Conservation (phyloP, 2,888 invertebrate species). For the Quadriops clusia region DNA sequence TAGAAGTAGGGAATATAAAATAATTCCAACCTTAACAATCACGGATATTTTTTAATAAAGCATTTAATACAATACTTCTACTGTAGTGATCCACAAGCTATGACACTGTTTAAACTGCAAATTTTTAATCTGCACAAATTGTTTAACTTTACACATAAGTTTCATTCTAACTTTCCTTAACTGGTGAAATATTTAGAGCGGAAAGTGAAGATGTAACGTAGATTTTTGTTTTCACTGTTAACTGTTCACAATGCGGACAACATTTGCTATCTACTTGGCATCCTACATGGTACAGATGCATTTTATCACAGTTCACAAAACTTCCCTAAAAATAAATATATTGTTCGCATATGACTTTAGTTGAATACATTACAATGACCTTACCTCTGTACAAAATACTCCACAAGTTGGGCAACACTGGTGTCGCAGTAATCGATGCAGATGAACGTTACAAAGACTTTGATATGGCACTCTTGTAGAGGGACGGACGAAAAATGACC, state of each 20-base stretch:
- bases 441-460: constrained; percentile 68
- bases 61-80: too few species aligned
- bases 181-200: too few species aligned
- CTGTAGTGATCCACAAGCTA: too few species aligned
- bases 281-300: constrained; percentile 74
- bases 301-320: constrained; percentile 66
- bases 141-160: too few species aligned
- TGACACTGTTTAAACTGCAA: too few species aligned
- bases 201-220: too few species aligned
- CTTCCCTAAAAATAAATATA: constrained; percentile 47
- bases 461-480: constrained; percentile 68
- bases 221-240: too few species aligned
- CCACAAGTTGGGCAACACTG: constrained; percentile 88
- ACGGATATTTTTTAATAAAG: too few species aligned
- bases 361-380: constrained; percentile 1
- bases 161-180: too few species aligned
- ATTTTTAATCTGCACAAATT: too few species aligned
- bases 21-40: too few species aligned
- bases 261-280: constrained; percentile 42
- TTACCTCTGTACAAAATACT: constrained; percentile 77
- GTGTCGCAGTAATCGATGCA: constrained; percentile 61
- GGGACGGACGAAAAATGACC: constrained; percentile 52
- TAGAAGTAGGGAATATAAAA: too few species aligned
- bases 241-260: constrained; percentile 75
- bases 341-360: constrained; percentile 2